These are phyloP conservation scores for Euproctis similis DNA, from an alignment of 2,888 invertebrate genomes.

Conservation along the genomic window DNA sequence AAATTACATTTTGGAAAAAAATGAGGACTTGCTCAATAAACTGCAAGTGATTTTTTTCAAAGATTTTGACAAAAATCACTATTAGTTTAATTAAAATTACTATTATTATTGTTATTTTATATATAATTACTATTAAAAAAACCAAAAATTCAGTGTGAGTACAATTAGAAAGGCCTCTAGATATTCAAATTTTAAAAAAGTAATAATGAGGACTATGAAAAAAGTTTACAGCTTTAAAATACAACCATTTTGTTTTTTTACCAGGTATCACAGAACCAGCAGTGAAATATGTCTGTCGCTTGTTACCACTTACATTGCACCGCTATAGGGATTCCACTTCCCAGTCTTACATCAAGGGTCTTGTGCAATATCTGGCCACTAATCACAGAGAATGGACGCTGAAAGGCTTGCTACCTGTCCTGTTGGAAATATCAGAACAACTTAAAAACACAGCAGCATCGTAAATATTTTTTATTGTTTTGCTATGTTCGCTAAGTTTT, in stretches of 20 bases:
- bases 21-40: too few species aligned
- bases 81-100: too few species aligned
- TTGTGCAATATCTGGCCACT: slow-evolving; percentile 79
- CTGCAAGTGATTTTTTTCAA: too few species aligned
- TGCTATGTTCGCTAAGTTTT: neutral
- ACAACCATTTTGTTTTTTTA: slow-evolving; percentile 1
- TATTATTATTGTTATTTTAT: too few species aligned
- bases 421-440: slow-evolving; percentile 78
- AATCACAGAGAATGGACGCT: slow-evolving; percentile 82
- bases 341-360: slow-evolving; percentile 81
- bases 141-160: too few species aligned
- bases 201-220: too few species aligned
- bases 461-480: slow-evolving; percentile 65
- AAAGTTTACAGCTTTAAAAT: neutral
- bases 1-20: too few species aligned
- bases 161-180: too few species aligned
- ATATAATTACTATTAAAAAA: too few species aligned
- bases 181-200: too few species aligned
- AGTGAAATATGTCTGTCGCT: slow-evolving; percentile 85
- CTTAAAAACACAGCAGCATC: slow-evolving; percentile 79
- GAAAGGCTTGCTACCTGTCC: slow-evolving; percentile 79
- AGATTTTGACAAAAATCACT: too few species aligned
- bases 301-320: slow-evolving; percentile 84
- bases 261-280: slow-evolving; percentile 86
- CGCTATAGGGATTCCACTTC: slow-evolving; percentile 88